Conservation (phyloP, 2,888 invertebrate genomes). For the Merodon equestris region DNA sequence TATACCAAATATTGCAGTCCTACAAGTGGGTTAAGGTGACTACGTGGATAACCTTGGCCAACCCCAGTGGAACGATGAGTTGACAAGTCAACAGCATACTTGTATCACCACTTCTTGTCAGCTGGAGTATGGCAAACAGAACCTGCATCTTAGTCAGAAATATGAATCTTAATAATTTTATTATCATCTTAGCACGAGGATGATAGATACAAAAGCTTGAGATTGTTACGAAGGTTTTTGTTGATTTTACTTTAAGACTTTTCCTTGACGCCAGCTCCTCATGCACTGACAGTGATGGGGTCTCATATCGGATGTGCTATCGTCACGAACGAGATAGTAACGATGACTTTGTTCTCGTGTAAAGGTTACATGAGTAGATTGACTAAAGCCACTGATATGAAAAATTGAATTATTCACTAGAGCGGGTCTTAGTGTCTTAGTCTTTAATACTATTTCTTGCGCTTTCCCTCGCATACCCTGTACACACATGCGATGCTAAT, state of each 20-base stretch:
- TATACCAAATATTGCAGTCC: too few relatives aligned
- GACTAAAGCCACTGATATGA: too few relatives aligned
- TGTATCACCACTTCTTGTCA: too few relatives aligned
- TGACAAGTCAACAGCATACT: too few relatives aligned
- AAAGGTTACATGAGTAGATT: too few relatives aligned
- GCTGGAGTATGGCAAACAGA: neutral
- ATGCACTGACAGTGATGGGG: slow-evolving; percentile 3
- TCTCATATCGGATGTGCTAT: slow-evolving; percentile 23
- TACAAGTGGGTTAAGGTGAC: too few relatives aligned
- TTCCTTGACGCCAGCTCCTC: slow-evolving; percentile 34
- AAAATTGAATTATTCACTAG: slow-evolving; percentile 55
- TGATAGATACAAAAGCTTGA: neutral
- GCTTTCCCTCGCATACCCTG: neutral
- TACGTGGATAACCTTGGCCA: too few relatives aligned
- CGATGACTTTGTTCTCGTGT: too few relatives aligned
- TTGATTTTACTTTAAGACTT: slow-evolving; percentile 22
- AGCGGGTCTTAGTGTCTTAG: slow-evolving; percentile 29
- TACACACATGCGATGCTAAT: slow-evolving; percentile 18
- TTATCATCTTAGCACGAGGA: slow-evolving; percentile 17
- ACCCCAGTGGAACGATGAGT: too few relatives aligned
- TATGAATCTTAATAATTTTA: slow-evolving; percentile 59
- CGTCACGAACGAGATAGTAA: slow-evolving; percentile 16
- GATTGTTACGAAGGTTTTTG: neutral
- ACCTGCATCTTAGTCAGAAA: slow-evolving; percentile 33
- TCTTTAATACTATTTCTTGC: slow-evolving; percentile 33